Percentiles rank a stretch among this genome's conserved stretches.
These are phyloP conservation scores for Trichoplax adhaerens DNA, from an alignment of 37 sponge, comb jelly and placozoan genomes.

Conservation along the genomic window DNA sequence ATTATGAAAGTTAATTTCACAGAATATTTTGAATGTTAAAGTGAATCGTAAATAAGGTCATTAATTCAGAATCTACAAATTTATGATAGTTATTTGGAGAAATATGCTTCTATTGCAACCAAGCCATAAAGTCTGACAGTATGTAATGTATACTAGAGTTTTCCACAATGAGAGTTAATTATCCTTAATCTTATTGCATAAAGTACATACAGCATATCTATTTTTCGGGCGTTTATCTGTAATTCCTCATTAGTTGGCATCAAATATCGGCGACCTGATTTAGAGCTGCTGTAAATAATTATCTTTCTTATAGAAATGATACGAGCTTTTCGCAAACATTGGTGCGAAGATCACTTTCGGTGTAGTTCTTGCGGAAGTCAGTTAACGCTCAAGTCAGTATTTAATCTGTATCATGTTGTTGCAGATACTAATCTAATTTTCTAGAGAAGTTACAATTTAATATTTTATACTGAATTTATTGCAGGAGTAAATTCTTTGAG, in stretches of 20 bases:
- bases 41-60: neutral
- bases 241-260: too few relatives aligned
- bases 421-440: neutral
- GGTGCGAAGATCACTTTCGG: constrained; percentile 89
- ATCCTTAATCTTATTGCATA: neutral
- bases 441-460: neutral
- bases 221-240: neutral
- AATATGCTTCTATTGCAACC: constrained; percentile 77
- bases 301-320: constrained; percentile 36
- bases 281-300: neutral
- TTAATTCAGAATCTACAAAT: neutral
- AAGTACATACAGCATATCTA: neutral
- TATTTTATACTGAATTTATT: neutral
- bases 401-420: neutral
- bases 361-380: constrained; percentile 69
- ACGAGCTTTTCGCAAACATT: constrained; percentile 59
- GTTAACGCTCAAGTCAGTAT: constrained; percentile 11
- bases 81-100: constrained; percentile 77
- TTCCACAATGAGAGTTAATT: neutral
- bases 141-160: constrained; percentile 10
- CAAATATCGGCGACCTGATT: neutral
- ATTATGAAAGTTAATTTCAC: too few relatives aligned
- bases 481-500: constrained; percentile 68
- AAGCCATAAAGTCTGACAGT: constrained; percentile 70
- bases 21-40: too few relatives aligned